Conservation (phyloP, 1,140 invertebrate species). For the Subanguina moxae region DNA sequence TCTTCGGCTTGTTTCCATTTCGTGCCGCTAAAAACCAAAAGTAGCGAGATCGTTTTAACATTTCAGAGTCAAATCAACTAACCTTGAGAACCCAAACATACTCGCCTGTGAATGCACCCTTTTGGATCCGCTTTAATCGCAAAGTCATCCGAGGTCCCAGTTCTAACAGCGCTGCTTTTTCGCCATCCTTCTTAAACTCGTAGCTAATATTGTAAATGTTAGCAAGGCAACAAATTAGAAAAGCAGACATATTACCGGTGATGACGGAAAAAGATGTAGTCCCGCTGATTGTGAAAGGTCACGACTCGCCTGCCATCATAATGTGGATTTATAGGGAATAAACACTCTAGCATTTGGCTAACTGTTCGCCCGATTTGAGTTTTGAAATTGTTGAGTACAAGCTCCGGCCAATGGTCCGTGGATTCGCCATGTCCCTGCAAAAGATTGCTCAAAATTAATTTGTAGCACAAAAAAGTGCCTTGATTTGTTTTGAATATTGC, state of each 20-base stretch:
- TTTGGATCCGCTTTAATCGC: conserved; percentile 83
- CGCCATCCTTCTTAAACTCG: conserved; percentile 78
- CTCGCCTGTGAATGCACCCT: conserved; percentile 91
- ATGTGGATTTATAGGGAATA: conserved; percentile 92
- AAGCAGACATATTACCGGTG: conserved; percentile 70
- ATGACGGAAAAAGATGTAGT: conserved; percentile 97
- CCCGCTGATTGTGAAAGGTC: conserved; percentile 98
- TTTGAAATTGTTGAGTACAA: conserved; percentile 89
- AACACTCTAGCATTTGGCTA: conserved; percentile 82
- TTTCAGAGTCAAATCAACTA: neutral
- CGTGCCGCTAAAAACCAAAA: too few species aligned
- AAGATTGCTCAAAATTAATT: conserved; percentile 4
- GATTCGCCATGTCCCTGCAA: conserved; percentile 54
- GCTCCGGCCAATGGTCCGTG: conserved; percentile 70
- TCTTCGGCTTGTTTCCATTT: too few species aligned
- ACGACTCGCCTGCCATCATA: conserved; percentile 87
- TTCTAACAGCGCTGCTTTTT: conserved; percentile 80
- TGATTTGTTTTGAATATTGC: conserved; percentile 62
- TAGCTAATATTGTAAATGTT: conserved; percentile 67
- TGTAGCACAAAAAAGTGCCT: conserved; percentile 32
- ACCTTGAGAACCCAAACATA: conserved; percentile 89
- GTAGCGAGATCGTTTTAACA: too few species aligned
- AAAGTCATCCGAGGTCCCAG: conserved; percentile 91
- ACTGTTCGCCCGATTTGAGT: conserved; percentile 84
- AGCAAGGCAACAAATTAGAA: neutral